Evolutionary conservation across 2,888 invertebrate genomes (phyloP).

Genomic region (Glomeris marginata): DNA sequence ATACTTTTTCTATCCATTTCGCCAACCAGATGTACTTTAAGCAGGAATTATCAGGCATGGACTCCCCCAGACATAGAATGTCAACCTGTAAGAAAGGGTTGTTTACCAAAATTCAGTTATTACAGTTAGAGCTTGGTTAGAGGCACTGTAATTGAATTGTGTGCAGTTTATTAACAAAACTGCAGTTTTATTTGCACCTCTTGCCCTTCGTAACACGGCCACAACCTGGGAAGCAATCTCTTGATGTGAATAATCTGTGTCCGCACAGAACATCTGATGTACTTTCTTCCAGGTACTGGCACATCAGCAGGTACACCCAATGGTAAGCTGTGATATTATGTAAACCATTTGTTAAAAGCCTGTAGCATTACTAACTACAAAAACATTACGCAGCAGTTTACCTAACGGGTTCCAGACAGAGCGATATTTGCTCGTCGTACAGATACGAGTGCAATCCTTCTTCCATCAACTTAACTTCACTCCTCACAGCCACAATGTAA

Average conservation of each 20-base stretch:
- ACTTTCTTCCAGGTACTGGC: slow-evolving; percentile 41
- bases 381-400: no score
- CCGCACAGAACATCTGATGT: slow-evolving; percentile 86
- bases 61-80: slow-evolving; percentile 11
- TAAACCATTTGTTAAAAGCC: no score
- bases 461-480: no score
- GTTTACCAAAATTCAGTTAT: no score
- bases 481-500: no score
- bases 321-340: no score
- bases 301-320: no score
- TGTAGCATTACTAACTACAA: no score
- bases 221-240: slow-evolving; percentile 67
- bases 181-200: slow-evolving; percentile 6
- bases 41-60: slow-evolving; percentile 9
- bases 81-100: slow-evolving; percentile 7
- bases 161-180: no score
- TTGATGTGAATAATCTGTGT: slow-evolving; percentile 97
- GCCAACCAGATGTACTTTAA: slow-evolving; percentile 12
- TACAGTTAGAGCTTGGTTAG: no score
- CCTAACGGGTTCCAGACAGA: slow-evolving; percentile 9
- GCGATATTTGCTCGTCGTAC: slow-evolving; percentile 8
- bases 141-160: no score
- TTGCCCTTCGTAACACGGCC: slow-evolving; percentile 5
- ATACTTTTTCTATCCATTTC: slow-evolving; percentile 9
- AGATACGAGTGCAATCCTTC: slow-evolving; percentile 7